Evolutionary conservation across 2,888 invertebrate species (phyloP).

Genomic region (Thysanoteuthis rhombus): DNA sequence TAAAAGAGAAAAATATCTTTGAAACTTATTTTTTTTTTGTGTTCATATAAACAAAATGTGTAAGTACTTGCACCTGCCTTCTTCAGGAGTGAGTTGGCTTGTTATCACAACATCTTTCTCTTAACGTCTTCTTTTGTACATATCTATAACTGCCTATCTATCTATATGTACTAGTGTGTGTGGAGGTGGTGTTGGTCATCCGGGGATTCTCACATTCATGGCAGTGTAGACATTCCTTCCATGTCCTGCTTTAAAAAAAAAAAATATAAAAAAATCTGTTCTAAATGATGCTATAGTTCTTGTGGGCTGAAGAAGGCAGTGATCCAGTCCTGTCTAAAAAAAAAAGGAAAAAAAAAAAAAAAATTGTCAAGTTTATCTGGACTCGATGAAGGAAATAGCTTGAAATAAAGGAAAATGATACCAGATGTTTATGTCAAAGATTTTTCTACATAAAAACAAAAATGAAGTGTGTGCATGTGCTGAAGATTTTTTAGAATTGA

Average conservation of each 20-base stretch:
- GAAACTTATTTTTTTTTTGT: neutral
- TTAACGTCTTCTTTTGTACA: neutral
- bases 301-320: neutral
- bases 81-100: neutral
- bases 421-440: neutral
- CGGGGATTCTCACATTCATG: neutral
- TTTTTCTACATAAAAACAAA: neutral
- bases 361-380: neutral
- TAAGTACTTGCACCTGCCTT: neutral
- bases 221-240: constrained; percentile 12
- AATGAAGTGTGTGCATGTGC: neutral
- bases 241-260: neutral
- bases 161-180: neutral
- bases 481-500: neutral
- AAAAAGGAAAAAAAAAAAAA: no score
- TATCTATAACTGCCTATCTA: neutral
- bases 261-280: neutral
- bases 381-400: neutral
- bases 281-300: neutral
- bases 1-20: neutral
- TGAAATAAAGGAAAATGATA: neutral
- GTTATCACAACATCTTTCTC: neutral
- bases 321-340: neutral
- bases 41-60: neutral
- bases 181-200: neutral